Percentiles rank a stretch among this genome's conserved stretches.
phyloP scores from a whole-genome alignment of 2,797 vertebrate genomes.

The Sylvilagus floridanus region DNA sequence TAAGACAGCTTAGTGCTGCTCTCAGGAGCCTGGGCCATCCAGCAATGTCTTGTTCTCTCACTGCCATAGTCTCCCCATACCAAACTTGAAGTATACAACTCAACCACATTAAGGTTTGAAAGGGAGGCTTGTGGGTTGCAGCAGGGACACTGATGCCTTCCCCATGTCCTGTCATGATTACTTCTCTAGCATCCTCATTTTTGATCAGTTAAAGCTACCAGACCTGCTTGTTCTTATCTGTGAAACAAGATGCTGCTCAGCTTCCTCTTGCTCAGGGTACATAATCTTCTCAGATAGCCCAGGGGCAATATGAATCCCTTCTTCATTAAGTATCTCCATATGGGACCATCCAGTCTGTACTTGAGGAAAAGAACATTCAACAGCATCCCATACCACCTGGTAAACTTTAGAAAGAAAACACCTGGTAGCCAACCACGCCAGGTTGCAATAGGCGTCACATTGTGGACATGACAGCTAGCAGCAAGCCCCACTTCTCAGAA shows the following conservation, averaged over 20 bases:
- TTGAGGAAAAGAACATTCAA: not conserved
- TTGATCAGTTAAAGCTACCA: slow-evolving; percentile 20
- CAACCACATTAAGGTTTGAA: not conserved
- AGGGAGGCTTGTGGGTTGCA: not conserved
- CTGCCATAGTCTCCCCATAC: not conserved
- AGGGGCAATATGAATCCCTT: not conserved
- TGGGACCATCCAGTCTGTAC: not conserved
- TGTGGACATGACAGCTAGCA: not conserved
- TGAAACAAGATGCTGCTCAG: not conserved
- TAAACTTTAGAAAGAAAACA: not conserved
- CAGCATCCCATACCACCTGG: not conserved
- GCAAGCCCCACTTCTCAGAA: slow-evolving; percentile 27
- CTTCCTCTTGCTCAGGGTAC: not conserved
- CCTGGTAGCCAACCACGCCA: not conserved
- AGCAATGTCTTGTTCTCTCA: not conserved
- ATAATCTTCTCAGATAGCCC: not conserved
- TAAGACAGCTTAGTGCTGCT: not conserved
- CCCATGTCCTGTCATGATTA: slow-evolving; percentile 18
- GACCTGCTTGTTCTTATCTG: not conserved
- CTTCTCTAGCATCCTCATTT: not conserved
- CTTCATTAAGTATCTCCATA: slow-evolving; percentile 17
- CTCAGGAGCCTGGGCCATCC: not conserved
- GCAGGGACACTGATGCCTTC: slow-evolving; percentile 43
- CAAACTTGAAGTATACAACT: not conserved
- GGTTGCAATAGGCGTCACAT: not conserved